Percentiles rank a stretch among this genome's conserved stretches.
phyloP scores from a whole-genome alignment of 2,113 vertebrate species.

The Macaca mulatta region DNA sequence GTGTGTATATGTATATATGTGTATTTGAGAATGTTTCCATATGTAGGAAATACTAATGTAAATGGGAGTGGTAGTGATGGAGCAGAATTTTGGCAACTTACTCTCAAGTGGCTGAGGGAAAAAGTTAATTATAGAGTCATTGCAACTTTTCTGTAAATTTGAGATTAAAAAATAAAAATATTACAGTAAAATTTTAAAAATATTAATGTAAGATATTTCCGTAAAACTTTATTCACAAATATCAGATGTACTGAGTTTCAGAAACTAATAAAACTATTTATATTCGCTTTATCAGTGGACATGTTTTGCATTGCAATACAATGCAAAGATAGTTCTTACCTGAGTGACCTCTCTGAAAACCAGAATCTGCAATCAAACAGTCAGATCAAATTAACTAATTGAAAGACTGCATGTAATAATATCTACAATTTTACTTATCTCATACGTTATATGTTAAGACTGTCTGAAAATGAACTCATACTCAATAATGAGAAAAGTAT shows the following conservation, averaged over 20 bases:
- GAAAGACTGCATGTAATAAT: background rate
- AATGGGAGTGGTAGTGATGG: background rate
- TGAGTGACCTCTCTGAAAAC: background rate
- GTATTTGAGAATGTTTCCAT: background rate
- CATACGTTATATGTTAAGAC: background rate
- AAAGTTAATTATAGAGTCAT: background rate
- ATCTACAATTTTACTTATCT: background rate
- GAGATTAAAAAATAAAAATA: background rate
- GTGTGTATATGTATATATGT: background rate
- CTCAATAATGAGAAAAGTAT: background rate
- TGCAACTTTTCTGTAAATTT: background rate
- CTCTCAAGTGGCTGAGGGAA: background rate
- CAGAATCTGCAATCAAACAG: background rate
- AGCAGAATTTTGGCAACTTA: background rate
- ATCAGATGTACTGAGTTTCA: background rate
- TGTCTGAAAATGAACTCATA: background rate
- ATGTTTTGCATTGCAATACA: background rate
- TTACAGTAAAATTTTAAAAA: background rate
- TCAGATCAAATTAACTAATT: background rate
- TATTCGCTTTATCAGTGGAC: background rate
- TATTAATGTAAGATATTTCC: background rate
- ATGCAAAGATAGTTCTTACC: background rate
- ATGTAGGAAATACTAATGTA: background rate
- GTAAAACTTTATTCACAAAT: background rate
- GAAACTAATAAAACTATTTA: background rate